A percentile compares a stretch with the other conserved stretches of the same genome.
Evolutionary conservation across 2,113 vertebrate species (phyloP).

Genomic region (Lepus europaeus): DNA sequence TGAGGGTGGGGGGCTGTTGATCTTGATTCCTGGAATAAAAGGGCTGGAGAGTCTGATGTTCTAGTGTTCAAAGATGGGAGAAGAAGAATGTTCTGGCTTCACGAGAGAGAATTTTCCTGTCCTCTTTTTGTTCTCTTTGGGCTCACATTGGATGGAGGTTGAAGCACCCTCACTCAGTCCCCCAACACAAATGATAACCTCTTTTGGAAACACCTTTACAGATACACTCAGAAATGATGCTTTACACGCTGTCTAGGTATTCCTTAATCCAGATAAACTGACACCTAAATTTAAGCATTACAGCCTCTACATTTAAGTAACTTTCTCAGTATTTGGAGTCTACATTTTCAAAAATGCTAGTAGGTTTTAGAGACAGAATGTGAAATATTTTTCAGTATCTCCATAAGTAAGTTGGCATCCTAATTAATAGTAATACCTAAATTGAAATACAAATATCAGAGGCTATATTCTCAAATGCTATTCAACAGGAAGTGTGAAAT

Average conservation of each 20-base stretch:
- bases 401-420: conserved; percentile 29
- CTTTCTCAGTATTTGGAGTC: background rate
- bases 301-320: background rate
- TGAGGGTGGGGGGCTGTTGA: background rate
- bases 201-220: background rate
- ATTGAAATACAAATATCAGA: conserved; percentile 44
- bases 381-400: conserved; percentile 46
- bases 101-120: background rate
- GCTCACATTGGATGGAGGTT: background rate
- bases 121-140: background rate
- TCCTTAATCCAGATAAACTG: background rate
- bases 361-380: background rate
- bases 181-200: background rate
- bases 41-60: background rate
- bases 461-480: background rate
- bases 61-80: background rate
- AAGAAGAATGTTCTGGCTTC: background rate
- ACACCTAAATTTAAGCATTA: background rate
- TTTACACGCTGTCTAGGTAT: background rate
- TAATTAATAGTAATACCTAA: background rate
- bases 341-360: background rate
- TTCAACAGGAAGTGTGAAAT: background rate
- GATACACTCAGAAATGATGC: background rate
- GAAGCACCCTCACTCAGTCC: background rate
- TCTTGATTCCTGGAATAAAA: background rate